phyloP scores from a whole-genome alignment of 2,888 invertebrate species.

The Tribolium freemani region DNA sequence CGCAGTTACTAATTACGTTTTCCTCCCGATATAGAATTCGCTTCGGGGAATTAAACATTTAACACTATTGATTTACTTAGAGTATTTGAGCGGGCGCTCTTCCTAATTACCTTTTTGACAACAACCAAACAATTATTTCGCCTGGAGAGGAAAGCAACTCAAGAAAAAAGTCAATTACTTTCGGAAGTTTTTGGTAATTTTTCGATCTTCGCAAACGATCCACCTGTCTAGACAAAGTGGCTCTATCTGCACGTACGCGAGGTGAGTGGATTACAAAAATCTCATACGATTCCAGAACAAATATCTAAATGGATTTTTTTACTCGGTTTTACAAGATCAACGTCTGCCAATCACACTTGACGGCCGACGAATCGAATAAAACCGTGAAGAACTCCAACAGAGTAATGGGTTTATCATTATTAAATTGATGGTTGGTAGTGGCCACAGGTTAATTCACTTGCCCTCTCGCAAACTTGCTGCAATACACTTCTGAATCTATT shows the following conservation, averaged over 20 bases:
- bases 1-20: constrained; percentile 38
- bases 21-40: constrained; percentile 37
- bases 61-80: constrained; percentile 39
- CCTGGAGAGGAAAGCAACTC: neutral
- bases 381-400: constrained; percentile 10
- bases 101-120: neutral
- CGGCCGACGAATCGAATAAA: constrained; percentile 11
- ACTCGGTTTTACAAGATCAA: constrained; percentile 23
- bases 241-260: constrained; percentile 13
- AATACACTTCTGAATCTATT: constrained; percentile 11
- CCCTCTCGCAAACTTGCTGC: no score
- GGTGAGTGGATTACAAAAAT: constrained; percentile 36
- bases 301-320: constrained; percentile 33
- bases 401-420: constrained; percentile 20
- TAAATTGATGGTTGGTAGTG: constrained; percentile 2
- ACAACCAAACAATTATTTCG: neutral
- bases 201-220: neutral
- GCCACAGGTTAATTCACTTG: no score
- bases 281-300: constrained; percentile 24
- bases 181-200: neutral
- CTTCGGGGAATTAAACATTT: constrained; percentile 42
- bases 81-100: constrained; percentile 12
- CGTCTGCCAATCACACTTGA: constrained; percentile 31
- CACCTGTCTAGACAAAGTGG: constrained; percentile 24
- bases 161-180: neutral